A percentile compares a stretch with the other conserved stretches of the same genome.
phyloP scores from a whole-genome alignment of 2,888 invertebrate genomes.

The Epinotia bilunana region DNA sequence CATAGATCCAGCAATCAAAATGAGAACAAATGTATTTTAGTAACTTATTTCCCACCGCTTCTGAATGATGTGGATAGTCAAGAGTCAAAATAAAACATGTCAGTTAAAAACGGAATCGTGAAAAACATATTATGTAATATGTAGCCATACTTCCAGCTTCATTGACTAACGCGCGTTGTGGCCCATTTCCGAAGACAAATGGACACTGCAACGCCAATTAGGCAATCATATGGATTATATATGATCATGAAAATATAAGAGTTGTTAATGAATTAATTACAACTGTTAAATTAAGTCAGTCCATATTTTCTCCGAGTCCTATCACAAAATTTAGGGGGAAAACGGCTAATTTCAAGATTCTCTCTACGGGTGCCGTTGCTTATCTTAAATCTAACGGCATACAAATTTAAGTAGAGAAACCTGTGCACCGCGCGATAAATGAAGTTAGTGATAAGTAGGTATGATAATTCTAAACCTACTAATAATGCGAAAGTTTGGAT shows the following conservation, averaged over 20 bases:
- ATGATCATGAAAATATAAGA: not conserved
- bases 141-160: slow-evolving; percentile 31
- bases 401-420: too few relatives aligned
- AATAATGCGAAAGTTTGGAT: too few relatives aligned
- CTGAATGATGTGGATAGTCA: slow-evolving; percentile 28
- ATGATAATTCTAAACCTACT: too few relatives aligned
- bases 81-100: slow-evolving; percentile 35
- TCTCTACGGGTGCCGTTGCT: too few relatives aligned
- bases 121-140: slow-evolving; percentile 41
- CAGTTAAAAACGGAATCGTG: slow-evolving; percentile 31
- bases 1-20: not conserved
- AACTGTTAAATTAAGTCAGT: too few relatives aligned
- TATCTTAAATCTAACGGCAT: too few relatives aligned
- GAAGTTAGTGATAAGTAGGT: too few relatives aligned
- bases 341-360: too few relatives aligned
- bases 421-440: too few relatives aligned
- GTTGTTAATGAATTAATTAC: not conserved
- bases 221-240: slow-evolving; percentile 13
- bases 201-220: slow-evolving; percentile 9
- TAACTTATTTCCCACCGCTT: slow-evolving; percentile 9
- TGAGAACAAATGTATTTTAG: slow-evolving; percentile 7
- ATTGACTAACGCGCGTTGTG: slow-evolving; percentile 31
- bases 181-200: slow-evolving; percentile 38
- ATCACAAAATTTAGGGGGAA: too few relatives aligned
- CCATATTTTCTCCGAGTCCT: too few relatives aligned